Evolutionary conservation across 2,797 vertebrate species (phyloP).

Genomic region (Momotus momota): DNA sequence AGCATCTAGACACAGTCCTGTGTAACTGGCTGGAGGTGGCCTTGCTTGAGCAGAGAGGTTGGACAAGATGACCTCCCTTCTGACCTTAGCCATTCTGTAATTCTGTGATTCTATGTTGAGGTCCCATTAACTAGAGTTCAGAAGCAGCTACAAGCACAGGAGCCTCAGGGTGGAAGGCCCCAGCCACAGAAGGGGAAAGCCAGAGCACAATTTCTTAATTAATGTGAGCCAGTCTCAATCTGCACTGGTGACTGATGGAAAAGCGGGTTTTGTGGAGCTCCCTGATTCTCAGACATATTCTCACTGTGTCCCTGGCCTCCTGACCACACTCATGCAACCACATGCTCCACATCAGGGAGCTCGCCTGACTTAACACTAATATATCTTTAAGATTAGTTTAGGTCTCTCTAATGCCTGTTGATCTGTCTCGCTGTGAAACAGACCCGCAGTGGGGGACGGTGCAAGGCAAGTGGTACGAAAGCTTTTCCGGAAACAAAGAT

Average conservation of each 20-base stretch:
- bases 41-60: neutral
- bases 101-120: neutral
- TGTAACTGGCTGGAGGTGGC: neutral
- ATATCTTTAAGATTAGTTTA: neutral
- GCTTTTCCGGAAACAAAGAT: neutral
- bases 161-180: neutral
- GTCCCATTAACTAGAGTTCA: neutral
- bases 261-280: neutral
- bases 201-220: neutral
- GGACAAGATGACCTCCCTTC: neutral
- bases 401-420: neutral
- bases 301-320: neutral
- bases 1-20: neutral
- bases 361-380: neutral
- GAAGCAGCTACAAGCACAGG: neutral
- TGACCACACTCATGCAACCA: neutral
- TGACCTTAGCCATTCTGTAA: neutral
- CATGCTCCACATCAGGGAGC: neutral
- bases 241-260: neutral
- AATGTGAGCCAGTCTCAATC: neutral
- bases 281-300: neutral
- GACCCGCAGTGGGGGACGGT: fast-evolving
- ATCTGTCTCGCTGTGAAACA: neutral
- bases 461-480: neutral
- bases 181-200: neutral